Base-by-base conservation (phyloP, 2,113 vertebrate species). In the Hypomesus transpacificus region DNA sequence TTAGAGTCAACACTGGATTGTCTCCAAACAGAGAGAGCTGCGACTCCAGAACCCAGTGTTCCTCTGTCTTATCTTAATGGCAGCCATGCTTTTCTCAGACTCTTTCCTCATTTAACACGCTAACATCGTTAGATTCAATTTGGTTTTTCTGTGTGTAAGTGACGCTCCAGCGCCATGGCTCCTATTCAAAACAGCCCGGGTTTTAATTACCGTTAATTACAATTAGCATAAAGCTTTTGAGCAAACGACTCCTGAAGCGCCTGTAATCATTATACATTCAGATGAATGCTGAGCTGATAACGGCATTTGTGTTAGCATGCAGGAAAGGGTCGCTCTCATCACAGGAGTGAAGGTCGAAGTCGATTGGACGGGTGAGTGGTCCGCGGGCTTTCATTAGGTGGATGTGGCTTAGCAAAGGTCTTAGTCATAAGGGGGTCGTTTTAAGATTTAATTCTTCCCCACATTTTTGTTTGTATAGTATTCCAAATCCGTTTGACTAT, bases 151-250 rank as follows among this genome's bases (percentile, higher is more conserved):
- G 39, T 46, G 39, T 75, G 85, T 86, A 91, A 92, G 88, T 77
- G 89, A 85, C 89, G 79, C 89, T 92, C 89, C 87, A 80, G 82
- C 80, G 88, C 79, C 87, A 84, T 83, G 82, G 85, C 88, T 88
- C 80, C 85, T 88, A 87, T 92, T 89, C 69, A 88, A 91, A 87
- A 88, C 86, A 84, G 91, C 82, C 79, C 74, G 83, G 86, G 74
- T 89, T 92, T 93, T 92, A 94, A 92, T 93, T 90, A 92, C 89
- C 74, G 90, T 91, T 94, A 93, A 94, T 94, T 93, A 89, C 84
- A 90, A 92, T 94, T 94, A 92, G 91, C 92, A 92, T 87, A 88
- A 86, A 90, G 91, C 89, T 90, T 91, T 92, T 93, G 81, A 88
- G 90, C 86, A 89, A 92, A 92, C 81, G 81, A 89, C 86, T 92